These are phyloP conservation scores for Lacerta bilineata DNA, from an alignment of 2,797 vertebrate genomes.

Conservation along the genomic window DNA sequence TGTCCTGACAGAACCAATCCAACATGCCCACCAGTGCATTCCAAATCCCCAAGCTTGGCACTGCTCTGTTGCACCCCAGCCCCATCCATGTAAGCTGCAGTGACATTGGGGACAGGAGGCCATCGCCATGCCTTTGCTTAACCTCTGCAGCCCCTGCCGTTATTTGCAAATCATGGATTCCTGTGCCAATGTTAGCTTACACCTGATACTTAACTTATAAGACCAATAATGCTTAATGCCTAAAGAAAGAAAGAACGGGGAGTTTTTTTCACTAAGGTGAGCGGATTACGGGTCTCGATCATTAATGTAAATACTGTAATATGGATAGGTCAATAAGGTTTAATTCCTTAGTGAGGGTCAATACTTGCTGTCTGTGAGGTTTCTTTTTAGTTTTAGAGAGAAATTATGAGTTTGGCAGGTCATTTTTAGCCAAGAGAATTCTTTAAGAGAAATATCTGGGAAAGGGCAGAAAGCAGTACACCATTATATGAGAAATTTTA, in stretches of 20 bases:
- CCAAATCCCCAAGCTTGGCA: no score
- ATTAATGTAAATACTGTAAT: slow-evolving; percentile 2
- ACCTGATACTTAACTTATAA: neutral
- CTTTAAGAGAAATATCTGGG: neutral
- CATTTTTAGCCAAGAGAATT: neutral
- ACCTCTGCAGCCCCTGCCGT: no score
- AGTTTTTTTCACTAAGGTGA: neutral
- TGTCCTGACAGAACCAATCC: no score
- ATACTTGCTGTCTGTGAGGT: neutral
- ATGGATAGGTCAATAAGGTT: neutral
- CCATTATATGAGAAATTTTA: neutral
- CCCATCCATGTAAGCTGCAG: no score
- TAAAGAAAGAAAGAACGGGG: neutral
- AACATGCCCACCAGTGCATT: no score
- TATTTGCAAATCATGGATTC: no score
- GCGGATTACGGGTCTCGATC: neutral
- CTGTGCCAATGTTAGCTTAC: no score
- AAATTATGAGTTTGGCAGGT: neutral
- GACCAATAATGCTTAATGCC: neutral
- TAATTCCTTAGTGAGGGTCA: neutral
- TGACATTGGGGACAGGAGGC: no score
- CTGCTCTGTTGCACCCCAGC: no score
- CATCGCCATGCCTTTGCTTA: no score
- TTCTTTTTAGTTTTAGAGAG: neutral
- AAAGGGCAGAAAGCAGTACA: neutral